Base-by-base conservation (phyloP, 2,888 invertebrate genomes). In the Coenonympha glycerion region DNA sequence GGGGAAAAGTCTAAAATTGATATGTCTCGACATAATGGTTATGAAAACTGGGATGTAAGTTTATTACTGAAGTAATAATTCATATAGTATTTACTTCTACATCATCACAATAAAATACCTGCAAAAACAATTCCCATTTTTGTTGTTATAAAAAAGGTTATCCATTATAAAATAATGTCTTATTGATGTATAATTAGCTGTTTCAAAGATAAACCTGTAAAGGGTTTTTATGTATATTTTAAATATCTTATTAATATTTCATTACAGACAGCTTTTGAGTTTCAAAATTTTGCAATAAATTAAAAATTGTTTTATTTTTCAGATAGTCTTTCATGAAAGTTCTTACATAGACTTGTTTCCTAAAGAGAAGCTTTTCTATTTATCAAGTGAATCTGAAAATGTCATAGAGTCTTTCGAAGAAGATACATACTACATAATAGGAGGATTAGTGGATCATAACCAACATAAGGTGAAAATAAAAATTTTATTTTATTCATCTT, bases 381-480 rank as follows among this genome's bases (percentile, higher is more conserved):
- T 99, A 59, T 94, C 95, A 3, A 96, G 97, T 77, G 99, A 99
- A 77, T 98, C 98, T 9, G 93, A 95, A 39, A 96, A 95, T 84
- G 81, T 96, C 4, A 89, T 99, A 58, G 89, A 91, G 49, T 76
- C 79, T 46, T 87, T 97, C 64, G 92, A 95, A 62, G 90, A 93
- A 16, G 89, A 92, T 56, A 93, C 93, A 69, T 90, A 92, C 37
- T 99, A 99, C 70, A 91, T 99, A 42, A 98, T 99, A 73, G 99
- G 99, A 31, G 99, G 98, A 19, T 85, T 99, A 36, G 97, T 99
- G 0, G 99, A 99, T 84, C 99, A 99, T 73, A 99, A 99, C 83
- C 90, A 93, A 62, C 94, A 97, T 62, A 99, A 98, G 89, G 95
- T 92, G 73, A 31, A 21, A 18, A 39, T 30, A 3, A 11, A n/a